phyloP scores from a whole-genome alignment of 1,140 invertebrate species.

The Zaprionus tsacasi region DNA sequence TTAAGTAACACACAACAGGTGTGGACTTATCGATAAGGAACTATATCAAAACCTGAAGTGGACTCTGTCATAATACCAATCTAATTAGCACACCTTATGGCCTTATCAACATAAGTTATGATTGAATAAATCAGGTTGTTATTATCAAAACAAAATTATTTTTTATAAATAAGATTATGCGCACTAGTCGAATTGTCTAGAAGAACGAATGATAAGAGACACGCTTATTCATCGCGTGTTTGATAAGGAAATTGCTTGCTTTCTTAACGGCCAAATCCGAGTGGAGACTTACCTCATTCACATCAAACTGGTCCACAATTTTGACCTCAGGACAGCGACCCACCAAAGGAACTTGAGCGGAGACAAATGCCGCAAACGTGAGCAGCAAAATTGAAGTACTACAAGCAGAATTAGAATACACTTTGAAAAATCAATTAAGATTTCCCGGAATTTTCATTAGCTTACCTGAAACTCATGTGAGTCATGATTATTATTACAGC shows the following conservation, averaged over 20 bases:
- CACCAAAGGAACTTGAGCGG: constrained; percentile 87
- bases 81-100: neutral
- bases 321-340: constrained; percentile 88
- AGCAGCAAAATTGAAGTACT: constrained; percentile 48
- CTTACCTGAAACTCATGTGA: constrained; percentile 25
- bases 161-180: neutral
- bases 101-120: neutral
- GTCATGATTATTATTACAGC: constrained; percentile 12
- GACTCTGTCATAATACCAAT: neutral
- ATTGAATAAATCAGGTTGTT: neutral
- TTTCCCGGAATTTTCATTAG: neutral
- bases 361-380: constrained; percentile 36
- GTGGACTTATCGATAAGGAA: neutral
- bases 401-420: constrained; percentile 6
- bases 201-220: neutral
- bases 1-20: neutral
- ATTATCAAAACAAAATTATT: neutral
- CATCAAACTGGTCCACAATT: constrained; percentile 86
- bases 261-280: too few relatives aligned
- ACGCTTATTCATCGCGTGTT: neutral
- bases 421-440: neutral
- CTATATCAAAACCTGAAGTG: neutral
- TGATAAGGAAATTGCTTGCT: neutral
- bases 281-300: constrained; percentile 85
- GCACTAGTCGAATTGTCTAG: neutral